Conservation (phyloP, 1,140 invertebrate genomes). For the Drosophila gunungcola region DNA sequence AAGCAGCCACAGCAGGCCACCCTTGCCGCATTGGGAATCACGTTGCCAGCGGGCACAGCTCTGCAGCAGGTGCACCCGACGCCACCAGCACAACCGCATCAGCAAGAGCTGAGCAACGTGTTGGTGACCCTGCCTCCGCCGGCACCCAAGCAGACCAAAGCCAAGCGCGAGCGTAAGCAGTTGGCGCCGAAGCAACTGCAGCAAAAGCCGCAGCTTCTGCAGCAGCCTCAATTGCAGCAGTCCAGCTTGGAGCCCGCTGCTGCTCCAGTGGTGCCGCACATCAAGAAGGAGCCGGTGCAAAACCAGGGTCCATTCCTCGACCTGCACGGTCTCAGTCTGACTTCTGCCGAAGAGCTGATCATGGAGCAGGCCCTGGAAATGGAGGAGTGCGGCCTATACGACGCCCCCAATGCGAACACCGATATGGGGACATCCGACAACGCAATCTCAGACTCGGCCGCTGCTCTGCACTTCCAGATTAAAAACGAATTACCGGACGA, state of each 20-base stretch:
- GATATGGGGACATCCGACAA: constrained; percentile 75
- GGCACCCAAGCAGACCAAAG: constrained; percentile 60
- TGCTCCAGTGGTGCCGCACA: constrained; percentile 42
- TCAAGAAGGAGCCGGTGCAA: constrained; percentile 72
- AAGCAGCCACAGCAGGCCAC: constrained; percentile 71
- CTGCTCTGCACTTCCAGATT: constrained; percentile 80
- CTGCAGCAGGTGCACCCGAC: constrained; percentile 60
- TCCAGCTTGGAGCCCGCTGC: not conserved
- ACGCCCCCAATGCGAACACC: constrained; percentile 41
- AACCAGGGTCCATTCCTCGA: constrained; percentile 60
- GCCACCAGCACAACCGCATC: constrained; percentile 10
- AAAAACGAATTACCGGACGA: constrained; percentile 77
- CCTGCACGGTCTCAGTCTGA: constrained; percentile 75
- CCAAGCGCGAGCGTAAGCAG: constrained; percentile 77
- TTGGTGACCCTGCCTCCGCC: constrained; percentile 30
- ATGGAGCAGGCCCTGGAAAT: constrained; percentile 84
- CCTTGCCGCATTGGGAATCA: constrained; percentile 67
- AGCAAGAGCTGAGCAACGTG: constrained; percentile 31
- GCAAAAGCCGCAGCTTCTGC: constrained; percentile 48
- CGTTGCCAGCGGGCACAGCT: constrained; percentile 65
- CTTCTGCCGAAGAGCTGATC: constrained; percentile 81
- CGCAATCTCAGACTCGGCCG: constrained; percentile 76
- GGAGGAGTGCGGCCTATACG: constrained; percentile 79
- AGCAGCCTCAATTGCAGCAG: constrained; percentile 11
- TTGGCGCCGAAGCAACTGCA: constrained; percentile 74